Evolutionary conservation across 1,140 invertebrate genomes (phyloP).

Genomic region (Macrobrachium nipponense): DNA sequence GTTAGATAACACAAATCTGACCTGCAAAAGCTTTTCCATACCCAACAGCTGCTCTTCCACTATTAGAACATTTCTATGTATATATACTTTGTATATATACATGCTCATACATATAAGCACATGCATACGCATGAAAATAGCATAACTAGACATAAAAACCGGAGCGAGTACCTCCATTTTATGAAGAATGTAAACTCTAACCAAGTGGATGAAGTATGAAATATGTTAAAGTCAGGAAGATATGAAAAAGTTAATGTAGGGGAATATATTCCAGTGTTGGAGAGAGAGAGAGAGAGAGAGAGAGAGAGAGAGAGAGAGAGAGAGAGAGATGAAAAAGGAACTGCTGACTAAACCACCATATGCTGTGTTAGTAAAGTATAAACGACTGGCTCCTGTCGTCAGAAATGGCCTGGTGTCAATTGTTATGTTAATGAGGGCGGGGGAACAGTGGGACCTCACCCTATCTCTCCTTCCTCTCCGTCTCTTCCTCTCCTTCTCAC

Average conservation of each 20-base stretch:
- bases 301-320: slow-evolving; percentile 37
- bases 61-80: no score
- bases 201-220: no score
- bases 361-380: no score
- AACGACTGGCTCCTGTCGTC: no score
- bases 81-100: no score
- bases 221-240: no score
- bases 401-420: no score
- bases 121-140: background rate
- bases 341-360: background rate
- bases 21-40: no score
- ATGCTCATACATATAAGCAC: background rate
- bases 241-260: no score
- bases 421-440: background rate
- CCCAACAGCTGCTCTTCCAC: no score
- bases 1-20: no score
- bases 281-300: background rate
- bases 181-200: background rate
- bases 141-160: background rate
- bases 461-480: background rate
- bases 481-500: slow-evolving; percentile 1
- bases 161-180: background rate
- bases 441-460: background rate
- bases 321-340: slow-evolving; percentile 9
- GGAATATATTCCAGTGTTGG: no score